Conservation (phyloP, 2,113 vertebrate genomes). For the Benitochromis conjunctus region DNA sequence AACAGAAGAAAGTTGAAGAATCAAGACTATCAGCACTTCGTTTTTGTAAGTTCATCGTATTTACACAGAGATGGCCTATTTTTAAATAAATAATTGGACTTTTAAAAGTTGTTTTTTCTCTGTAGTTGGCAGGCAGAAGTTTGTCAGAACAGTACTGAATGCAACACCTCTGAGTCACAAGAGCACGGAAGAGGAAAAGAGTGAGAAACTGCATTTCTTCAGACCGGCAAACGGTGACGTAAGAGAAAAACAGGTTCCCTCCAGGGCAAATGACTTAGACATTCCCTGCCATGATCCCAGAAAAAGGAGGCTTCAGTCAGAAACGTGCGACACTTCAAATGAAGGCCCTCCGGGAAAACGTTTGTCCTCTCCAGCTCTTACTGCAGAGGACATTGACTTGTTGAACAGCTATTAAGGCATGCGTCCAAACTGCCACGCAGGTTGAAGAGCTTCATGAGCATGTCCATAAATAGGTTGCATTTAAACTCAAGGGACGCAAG, state of each 20-base stretch:
- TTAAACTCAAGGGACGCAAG: not conserved
- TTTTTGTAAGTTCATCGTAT: slow-evolving; percentile 81
- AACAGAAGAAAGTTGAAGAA: slow-evolving; percentile 66
- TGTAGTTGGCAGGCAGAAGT: slow-evolving; percentile 84
- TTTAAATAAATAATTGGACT: not conserved
- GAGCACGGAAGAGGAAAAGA: slow-evolving; percentile 40
- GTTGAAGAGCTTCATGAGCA: not conserved
- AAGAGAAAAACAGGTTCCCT: not conserved
- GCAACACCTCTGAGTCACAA: slow-evolving; percentile 39
- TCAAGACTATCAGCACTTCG: slow-evolving; percentile 76
- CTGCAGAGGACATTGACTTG: slow-evolving; percentile 83
- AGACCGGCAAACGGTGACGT: slow-evolving; percentile 60
- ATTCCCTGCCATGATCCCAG: slow-evolving; percentile 51
- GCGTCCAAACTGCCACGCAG: not conserved
- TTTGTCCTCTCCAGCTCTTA: slow-evolving; percentile 70
- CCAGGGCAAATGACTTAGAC: slow-evolving; percentile 4
- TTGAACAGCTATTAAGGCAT: slow-evolving; percentile 84
- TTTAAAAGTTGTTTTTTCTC: not conserved
- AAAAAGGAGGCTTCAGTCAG: slow-evolving; percentile 73
- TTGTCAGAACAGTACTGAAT: slow-evolving; percentile 60
- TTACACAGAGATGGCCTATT: not conserved
- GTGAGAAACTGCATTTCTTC: slow-evolving; percentile 82
- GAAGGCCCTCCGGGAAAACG: slow-evolving; percentile 71
- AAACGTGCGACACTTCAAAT: slow-evolving; percentile 37
- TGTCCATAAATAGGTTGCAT: not conserved